A percentile compares a stretch with the other conserved stretches of the same genome.
Conservation (phyloP, 2,113 vertebrate species). For the Andinoacara biseriatus region DNA sequence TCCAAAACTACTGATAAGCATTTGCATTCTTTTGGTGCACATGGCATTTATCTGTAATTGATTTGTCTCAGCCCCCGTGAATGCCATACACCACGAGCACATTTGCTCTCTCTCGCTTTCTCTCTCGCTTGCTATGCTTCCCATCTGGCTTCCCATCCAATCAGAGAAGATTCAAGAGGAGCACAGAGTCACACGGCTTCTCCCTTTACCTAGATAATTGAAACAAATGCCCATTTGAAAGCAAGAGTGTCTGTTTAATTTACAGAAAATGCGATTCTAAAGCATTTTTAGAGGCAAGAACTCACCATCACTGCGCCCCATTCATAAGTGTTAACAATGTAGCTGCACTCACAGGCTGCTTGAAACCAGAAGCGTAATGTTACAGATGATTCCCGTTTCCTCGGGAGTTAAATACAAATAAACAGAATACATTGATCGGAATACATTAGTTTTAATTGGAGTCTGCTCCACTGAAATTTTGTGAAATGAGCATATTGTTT, state of each 20-base stretch:
- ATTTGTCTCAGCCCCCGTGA: constrained; percentile 52
- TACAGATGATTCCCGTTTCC: constrained; percentile 27
- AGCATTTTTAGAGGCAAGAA: constrained; percentile 28
- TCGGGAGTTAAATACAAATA: constrained; percentile 38
- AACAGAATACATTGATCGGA: constrained; percentile 43
- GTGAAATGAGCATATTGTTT: constrained; percentile 1
- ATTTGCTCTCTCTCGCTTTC: background rate
- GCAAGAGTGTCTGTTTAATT: constrained; percentile 52
- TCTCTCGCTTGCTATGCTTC: constrained; percentile 1
- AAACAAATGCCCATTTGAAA: constrained; percentile 63
- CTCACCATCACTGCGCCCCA: constrained; percentile 21
- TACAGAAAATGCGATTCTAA: constrained; percentile 27
- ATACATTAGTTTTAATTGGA: constrained; percentile 42
- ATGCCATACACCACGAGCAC: constrained; percentile 40
- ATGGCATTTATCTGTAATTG: constrained; percentile 67
- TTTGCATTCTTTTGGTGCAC: constrained; percentile 56
- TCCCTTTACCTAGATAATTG: constrained; percentile 49
- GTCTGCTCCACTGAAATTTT: background rate
- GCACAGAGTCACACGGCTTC: constrained; percentile 28
- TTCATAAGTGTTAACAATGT: constrained; percentile 32
- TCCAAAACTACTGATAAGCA: constrained; percentile 7
- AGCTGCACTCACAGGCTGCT: background rate
- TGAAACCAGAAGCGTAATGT: background rate
- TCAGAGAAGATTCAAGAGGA: constrained; percentile 36
- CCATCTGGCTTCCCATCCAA: constrained; percentile 50